These are phyloP conservation scores for Oeneis ivallda DNA, from an alignment of 2,888 invertebrate species.

Conservation along the genomic window DNA sequence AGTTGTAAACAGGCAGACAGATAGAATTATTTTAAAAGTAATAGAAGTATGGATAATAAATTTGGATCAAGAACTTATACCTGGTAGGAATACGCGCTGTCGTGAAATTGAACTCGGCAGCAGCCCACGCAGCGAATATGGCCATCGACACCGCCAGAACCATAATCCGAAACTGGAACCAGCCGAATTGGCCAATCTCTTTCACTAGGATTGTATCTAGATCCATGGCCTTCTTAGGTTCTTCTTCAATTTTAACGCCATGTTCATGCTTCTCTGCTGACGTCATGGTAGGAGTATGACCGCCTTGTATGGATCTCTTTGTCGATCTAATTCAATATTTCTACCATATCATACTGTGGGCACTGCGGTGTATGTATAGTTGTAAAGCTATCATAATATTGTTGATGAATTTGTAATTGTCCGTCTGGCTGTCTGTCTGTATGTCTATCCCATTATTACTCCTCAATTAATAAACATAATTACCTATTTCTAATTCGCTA, in stretches of 20 bases:
- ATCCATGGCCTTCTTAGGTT: conserved; percentile 46
- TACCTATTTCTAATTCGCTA: no score
- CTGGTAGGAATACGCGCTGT: conserved; percentile 65
- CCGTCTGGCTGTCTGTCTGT: no score
- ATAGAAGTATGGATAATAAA: no score
- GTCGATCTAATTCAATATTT: conserved; percentile 1
- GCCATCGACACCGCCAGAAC: conserved; percentile 50
- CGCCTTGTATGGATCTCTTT: neutral
- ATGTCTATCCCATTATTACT: no score
- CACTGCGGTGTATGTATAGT: neutral
- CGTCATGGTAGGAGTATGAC: conserved; percentile 34
- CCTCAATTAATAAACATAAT: no score
- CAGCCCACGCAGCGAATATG: conserved; percentile 58
- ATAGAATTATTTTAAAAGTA: no score
- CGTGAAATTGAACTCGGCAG: conserved; percentile 65
- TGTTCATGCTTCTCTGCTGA: conserved; percentile 43
- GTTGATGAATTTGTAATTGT: no score
- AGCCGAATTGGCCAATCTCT: conserved; percentile 68
- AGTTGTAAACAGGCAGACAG: no score
- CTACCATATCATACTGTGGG: neutral
- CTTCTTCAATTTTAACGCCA: conserved; percentile 15
- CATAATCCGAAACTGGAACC: conserved; percentile 57
- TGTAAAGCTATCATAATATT: neutral
- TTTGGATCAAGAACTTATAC: conserved; percentile 42
- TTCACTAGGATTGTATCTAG: conserved; percentile 61